phyloP scores from a whole-genome alignment of 2,888 invertebrate species.

The Trichopoda pennipes region DNA sequence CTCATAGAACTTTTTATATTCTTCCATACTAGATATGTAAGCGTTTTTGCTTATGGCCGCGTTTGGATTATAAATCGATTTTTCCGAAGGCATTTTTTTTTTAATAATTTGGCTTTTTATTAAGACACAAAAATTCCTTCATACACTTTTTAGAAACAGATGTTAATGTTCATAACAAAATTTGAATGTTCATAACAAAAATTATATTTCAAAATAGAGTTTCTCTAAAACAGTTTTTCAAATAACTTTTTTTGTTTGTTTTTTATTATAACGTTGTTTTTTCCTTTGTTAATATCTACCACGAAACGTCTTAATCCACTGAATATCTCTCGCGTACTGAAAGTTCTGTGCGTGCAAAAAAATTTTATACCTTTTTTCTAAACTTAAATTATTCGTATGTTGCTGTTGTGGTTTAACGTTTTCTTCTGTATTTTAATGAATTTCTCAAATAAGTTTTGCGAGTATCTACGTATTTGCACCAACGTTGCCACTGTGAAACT shows the following conservation, averaged over 20 bases:
- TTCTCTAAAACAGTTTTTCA: conserved; percentile 14
- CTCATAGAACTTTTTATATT: conserved; percentile 92
- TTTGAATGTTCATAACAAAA: conserved; percentile 44
- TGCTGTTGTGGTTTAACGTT: background rate
- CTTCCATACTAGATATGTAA: conserved; percentile 86
- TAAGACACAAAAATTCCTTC: conserved; percentile 16
- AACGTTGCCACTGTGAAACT: no score
- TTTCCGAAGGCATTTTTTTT: conserved; percentile 83
- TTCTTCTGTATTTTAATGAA: conserved; percentile 13
- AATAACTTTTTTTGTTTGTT: conserved; percentile 3
- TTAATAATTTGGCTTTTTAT: conserved; percentile 4
- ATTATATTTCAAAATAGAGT: conserved; percentile 1
- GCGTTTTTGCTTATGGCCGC: conserved; percentile 83
- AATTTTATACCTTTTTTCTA: conserved; percentile 20
- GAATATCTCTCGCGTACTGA: conserved; percentile 59
- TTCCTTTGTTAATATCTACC: background rate
- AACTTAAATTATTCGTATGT: background rate
- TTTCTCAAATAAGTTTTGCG: conserved; percentile 4
- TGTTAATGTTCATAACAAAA: conserved; percentile 49
- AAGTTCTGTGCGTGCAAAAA: conserved; percentile 27
- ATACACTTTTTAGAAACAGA: background rate
- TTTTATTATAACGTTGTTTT: conserved; percentile 32
- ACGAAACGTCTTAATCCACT: conserved; percentile 41
- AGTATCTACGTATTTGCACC: no score
- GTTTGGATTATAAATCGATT: conserved; percentile 84